These are phyloP conservation scores for Enteromius radiatus DNA, from an alignment of 2,797 vertebrate species.

Conservation along the genomic window DNA sequence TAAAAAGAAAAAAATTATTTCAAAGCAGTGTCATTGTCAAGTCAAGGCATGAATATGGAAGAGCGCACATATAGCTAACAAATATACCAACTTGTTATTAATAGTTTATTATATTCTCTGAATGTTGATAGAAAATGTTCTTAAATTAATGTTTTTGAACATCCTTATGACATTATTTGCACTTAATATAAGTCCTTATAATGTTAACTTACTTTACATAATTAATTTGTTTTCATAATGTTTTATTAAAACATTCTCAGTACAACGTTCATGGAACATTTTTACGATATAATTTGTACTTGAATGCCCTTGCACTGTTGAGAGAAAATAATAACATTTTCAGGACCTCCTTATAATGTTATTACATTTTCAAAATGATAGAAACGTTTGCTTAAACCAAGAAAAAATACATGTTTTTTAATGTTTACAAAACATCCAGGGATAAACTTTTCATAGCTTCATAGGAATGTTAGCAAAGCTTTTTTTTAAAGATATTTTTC, in stretches of 20 bases:
- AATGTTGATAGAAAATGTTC: neutral
- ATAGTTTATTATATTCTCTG: neutral
- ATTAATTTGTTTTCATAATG: neutral
- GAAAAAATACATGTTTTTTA: too few species aligned
- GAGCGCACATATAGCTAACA: neutral
- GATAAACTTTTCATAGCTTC: too few species aligned
- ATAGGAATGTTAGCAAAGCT: too few species aligned
- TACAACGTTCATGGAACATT: neutral
- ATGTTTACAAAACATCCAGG: too few species aligned
- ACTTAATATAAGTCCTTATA: neutral
- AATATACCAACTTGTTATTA: neutral
- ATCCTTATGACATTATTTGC: neutral
- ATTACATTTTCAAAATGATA: neutral
- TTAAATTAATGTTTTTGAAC: neutral
- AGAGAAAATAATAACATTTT: too few species aligned
- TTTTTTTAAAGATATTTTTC: too few species aligned
- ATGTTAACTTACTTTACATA: neutral
- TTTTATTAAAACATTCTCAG: neutral
- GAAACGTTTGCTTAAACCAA: too few species aligned
- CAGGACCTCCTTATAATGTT: too few species aligned
- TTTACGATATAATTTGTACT: neutral
- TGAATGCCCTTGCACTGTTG: neutral
- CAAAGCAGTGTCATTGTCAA: conserved; percentile 33
- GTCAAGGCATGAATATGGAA: conserved; percentile 2
- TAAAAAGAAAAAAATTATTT: conserved; percentile 11